Evolutionary conservation across 2,113 vertebrate genomes (phyloP), one percentile per base, ranked within the genome.

Genomic region (Bos javanicus): DNA sequence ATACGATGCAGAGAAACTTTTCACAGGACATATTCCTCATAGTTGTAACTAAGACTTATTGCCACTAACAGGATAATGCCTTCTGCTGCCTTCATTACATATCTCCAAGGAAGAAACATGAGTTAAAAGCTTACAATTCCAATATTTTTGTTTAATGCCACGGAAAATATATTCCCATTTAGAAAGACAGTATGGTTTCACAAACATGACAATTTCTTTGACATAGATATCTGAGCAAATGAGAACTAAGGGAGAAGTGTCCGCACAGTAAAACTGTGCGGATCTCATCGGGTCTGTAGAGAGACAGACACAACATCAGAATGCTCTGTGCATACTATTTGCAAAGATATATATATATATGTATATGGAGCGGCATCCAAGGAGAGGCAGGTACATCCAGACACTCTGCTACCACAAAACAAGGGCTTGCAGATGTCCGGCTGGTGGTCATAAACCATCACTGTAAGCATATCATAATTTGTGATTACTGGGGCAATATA

Each of bases 361-460:
- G 0, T 36, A 26, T 12, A 64, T 64, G 54, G 16, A 80, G 33
- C 10, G 62, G 15, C 25, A 39, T 23, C 30, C 46, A 86, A 62
- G 82, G 54, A 67, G n/a, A 60, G 26, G 81, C 62, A 90, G 91
- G 54, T 7, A 57, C 13, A 36, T 39, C 43, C 39, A 23, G 50
- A 57, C 19, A 16, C 48, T 83, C 92, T 67, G 71, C 74, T 67
- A n/a, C 56, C 36, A 2, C 48, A 5, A 28, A 48, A 25, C 28
- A 67, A 36, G 15, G 98, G 97, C 10, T 98, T 97, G 48, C 97
- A 91, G 25, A 97, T 97, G 48, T 97, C 98, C 4, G 91, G 33
- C 52, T 96, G 98, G 12, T 97, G 97, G 76, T 98, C 98, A 91
- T 98, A 98, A 23, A 97, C 97, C 98, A 98, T 99, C 23, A 97